A percentile compares a stretch with the other conserved stretches of the same genome.
phyloP scores from a whole-genome alignment of 2,888 invertebrate species.

The Tetragonula carbonaria region DNA sequence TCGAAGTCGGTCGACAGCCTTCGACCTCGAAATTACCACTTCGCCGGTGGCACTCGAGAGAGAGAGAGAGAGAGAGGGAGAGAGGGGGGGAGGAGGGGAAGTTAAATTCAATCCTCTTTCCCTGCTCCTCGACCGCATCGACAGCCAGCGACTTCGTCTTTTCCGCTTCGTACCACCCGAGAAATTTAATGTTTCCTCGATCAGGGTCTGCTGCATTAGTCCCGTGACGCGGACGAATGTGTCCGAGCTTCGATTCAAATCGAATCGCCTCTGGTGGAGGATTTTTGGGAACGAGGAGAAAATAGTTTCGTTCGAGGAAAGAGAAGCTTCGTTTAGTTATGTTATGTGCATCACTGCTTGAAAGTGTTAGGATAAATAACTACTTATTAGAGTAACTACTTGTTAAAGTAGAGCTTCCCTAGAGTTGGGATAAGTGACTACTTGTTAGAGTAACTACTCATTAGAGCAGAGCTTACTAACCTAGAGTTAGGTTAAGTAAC shows the following conservation, averaged over 20 bases:
- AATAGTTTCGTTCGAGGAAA: neutral
- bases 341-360: neutral
- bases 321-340: neutral
- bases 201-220: constrained; percentile 23
- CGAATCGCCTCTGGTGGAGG: neutral
- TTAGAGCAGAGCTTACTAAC: no score
- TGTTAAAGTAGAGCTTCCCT: no score
- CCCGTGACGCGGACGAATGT: constrained; percentile 12
- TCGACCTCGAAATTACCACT: constrained; percentile 71
- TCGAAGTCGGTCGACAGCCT: constrained; percentile 70
- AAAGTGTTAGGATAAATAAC: no score
- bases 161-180: constrained; percentile 13
- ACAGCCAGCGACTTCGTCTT: constrained; percentile 42
- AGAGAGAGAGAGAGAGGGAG: no score
- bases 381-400: no score
- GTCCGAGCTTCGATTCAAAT: neutral
- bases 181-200: constrained; percentile 42
- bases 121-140: constrained; percentile 41
- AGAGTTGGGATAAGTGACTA: no score
- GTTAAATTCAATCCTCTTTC: constrained; percentile 68
- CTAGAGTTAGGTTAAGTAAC: no score
- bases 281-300: neutral
- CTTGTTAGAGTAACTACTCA: no score
- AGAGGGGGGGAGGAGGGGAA: constrained; percentile 36
- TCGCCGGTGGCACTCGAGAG: constrained; percentile 35